Base-by-base conservation (phyloP, 2,888 invertebrate species). In the Atethmia centrago region DNA sequence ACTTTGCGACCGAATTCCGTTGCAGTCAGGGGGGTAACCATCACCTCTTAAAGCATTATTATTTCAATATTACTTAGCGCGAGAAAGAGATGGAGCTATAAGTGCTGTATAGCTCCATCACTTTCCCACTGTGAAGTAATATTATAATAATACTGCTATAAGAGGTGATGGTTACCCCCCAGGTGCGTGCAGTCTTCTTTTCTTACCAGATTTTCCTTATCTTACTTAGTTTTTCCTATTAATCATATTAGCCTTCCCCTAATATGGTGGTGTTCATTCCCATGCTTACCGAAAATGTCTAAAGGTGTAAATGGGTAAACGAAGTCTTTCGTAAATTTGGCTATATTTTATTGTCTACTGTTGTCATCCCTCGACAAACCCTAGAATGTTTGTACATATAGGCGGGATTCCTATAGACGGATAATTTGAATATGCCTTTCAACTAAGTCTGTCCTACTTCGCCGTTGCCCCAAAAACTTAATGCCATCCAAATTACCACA, bases 401-500 rank as follows among this genome's bases (percentile, higher is more conserved):
- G 14, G 16, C 2, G n/a, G 42, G 31, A 45, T 80, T 49, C 62
- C 31, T 14, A 51, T 5, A 61, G 47, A 56, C 28, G 12, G 9
- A 56, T 42, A 78, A 79, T 65, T 51, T 64, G 64, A 64, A 72
- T 65, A 80, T 64, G 47, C 56, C 61, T 72, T 78, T 75, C 42
- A 42, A 55, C 53, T 25, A 67, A 55, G 63, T 69, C 69, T 80
- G 84, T 55, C 71, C 74, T 56, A 74, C 25, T 82, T 74, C 21
- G 47, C 21, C 47, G 55, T 10, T 70, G 69, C 58, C 67, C 71
- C 56, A 74, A 66, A 80, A 81, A 77, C 62, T 65, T 69, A 85
- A 84, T 85, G 73, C 64, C 81, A 80, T 58, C 84, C 36, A 70
- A 71, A 82, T 66, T 72, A 71, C 71, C 47, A 56, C 56, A 68